Evolutionary conservation across 2,888 invertebrate species (phyloP).

Genomic region (Platycheirus albimanus): DNA sequence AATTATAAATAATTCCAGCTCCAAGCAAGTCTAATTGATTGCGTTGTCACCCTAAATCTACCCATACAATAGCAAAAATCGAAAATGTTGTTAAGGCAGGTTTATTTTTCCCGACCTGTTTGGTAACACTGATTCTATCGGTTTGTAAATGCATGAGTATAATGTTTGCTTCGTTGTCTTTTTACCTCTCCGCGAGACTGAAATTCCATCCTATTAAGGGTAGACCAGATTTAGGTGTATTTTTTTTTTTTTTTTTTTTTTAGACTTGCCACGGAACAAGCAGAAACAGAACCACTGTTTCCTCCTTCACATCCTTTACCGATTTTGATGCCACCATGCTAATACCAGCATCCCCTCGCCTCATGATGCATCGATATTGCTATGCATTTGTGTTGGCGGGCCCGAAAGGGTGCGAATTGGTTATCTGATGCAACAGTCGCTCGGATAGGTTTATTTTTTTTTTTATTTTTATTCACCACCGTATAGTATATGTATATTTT

Average conservation of each 20-base stretch:
- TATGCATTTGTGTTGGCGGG: constrained; percentile 1
- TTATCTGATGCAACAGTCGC: constrained; percentile 64
- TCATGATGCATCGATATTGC: background rate
- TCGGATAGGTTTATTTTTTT: constrained; percentile 28
- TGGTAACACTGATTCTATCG: constrained; percentile 3
- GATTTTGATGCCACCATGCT: background rate
- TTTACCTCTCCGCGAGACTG: constrained; percentile 35
- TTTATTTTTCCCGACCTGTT: background rate
- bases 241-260: constrained; percentile 18
- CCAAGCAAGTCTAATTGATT: too few species aligned
- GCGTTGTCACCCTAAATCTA: too few species aligned
- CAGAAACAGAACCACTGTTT: constrained; percentile 54
- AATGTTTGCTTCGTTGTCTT: constrained; percentile 22
- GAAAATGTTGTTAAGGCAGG: too few species aligned
- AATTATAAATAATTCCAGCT: too few species aligned
- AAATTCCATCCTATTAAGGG: constrained; percentile 68
- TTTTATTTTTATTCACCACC: constrained; percentile 28
- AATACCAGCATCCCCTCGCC: too few species aligned
- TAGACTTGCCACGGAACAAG: constrained; percentile 60
- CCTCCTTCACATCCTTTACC: background rate
- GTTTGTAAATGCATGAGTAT: constrained; percentile 12
- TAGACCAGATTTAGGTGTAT: constrained; percentile 57
- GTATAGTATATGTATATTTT: constrained; percentile 18
- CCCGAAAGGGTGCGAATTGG: constrained; percentile 33
- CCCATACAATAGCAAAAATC: too few species aligned